Evolutionary conservation across 2,888 invertebrate species (phyloP).

Genomic region (Lasioglossum oenotherae): DNA sequence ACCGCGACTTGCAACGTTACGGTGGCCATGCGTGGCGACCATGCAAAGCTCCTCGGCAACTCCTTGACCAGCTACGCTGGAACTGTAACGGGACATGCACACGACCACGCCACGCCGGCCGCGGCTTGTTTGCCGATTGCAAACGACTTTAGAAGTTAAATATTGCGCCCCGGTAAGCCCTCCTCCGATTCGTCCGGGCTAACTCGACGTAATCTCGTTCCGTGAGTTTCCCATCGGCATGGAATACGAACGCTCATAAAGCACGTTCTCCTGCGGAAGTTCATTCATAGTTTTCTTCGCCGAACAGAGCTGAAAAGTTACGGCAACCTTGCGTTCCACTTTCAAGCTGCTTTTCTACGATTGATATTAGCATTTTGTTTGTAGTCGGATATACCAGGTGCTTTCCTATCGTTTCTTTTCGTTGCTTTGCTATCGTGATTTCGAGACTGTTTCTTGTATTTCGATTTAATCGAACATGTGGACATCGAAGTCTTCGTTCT

Average conservation of each 20-base stretch:
- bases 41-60: slow-evolving; percentile 29
- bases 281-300: neutral
- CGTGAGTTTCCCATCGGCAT: slow-evolving; percentile 26
- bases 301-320: neutral
- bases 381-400: too few species aligned
- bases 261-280: slow-evolving; percentile 3
- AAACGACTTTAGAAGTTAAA: slow-evolving; percentile 53
- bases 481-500: too few species aligned
- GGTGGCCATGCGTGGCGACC: slow-evolving; percentile 56
- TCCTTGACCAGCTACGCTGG: slow-evolving; percentile 36
- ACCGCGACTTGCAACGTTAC: slow-evolving; percentile 41
- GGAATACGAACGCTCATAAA: slow-evolving; percentile 31
- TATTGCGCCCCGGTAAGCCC: slow-evolving; percentile 25
- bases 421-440: too few species aligned
- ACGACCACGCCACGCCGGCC: slow-evolving; percentile 6
- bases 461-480: too few species aligned
- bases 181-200: slow-evolving; percentile 33
- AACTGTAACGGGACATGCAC: slow-evolving; percentile 63
- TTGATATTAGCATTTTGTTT: too few species aligned
- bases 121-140: slow-evolving; percentile 50
- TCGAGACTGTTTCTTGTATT: too few species aligned
- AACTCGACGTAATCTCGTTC: slow-evolving; percentile 47
- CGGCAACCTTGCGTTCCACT: neutral
- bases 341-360: neutral
- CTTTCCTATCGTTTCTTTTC: too few species aligned